Conservation (phyloP, 2,797 vertebrate genomes). For the Carcharodon carcharias region DNA sequence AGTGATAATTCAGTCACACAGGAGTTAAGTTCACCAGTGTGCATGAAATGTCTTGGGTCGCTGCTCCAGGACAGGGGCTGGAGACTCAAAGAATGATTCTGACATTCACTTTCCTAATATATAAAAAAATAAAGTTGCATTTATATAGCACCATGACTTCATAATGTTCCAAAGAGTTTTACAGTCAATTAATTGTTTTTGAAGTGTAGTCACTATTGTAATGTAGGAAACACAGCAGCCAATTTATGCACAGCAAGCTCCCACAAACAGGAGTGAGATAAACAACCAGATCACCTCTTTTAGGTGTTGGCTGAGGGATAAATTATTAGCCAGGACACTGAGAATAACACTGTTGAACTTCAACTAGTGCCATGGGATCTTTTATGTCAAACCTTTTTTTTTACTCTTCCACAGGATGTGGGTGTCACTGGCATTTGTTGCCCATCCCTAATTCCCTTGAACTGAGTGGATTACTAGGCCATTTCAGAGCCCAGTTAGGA, state of each 20-base stretch:
- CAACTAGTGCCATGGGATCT: neutral
- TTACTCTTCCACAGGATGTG: no score
- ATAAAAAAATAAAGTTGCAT: neutral
- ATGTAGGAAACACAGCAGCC: neutral
- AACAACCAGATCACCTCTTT: neutral
- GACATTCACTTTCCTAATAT: neutral
- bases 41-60: neutral
- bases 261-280: neutral
- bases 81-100: neutral
- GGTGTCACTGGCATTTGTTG: no score
- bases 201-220: neutral
- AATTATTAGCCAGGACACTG: neutral
- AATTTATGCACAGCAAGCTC: neutral
- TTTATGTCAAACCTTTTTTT: no score
- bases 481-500: no score
- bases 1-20: neutral
- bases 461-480: no score
- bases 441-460: no score
- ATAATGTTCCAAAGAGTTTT: no score
- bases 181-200: neutral
- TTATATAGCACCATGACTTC: neutral
- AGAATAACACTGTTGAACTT: neutral
- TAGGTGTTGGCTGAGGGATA: neutral
- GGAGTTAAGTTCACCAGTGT: neutral
- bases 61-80: neutral